Conservation (phyloP, 2,113 vertebrate genomes). For the Vireo altiloquus region DNA sequence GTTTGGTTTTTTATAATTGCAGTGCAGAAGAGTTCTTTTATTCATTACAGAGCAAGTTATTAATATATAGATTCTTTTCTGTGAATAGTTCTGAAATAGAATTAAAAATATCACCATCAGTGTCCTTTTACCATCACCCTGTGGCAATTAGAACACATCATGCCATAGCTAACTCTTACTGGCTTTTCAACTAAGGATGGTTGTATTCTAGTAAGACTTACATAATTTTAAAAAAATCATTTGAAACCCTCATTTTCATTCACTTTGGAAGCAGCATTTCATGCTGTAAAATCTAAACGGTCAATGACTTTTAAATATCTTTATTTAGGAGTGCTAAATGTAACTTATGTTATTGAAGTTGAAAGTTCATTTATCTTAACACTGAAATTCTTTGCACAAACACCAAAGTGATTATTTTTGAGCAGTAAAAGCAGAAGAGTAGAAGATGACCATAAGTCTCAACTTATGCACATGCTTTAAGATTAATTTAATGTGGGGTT, state of each 20-base stretch:
- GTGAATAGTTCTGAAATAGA: neutral
- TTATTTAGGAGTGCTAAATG: neutral
- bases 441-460: neutral
- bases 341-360: neutral
- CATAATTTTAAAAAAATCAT: accelerated
- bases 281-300: neutral
- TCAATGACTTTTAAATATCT: neutral
- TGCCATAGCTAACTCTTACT: neutral
- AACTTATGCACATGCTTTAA: accelerated
- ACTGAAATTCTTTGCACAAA: neutral
- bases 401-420: neutral
- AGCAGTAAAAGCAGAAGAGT: neutral
- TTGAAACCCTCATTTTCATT: neutral
- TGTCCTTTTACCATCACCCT: neutral
- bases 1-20: constrained; percentile 4
- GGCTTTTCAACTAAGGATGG: neutral
- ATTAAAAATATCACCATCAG: neutral
- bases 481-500: neutral
- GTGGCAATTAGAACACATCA: accelerated
- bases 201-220: neutral
- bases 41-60: neutral
- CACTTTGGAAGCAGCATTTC: neutral
- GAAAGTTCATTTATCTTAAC: neutral
- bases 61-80: neutral
- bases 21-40: neutral